A percentile compares a stretch with the other conserved stretches of the same genome.
phyloP scores from a whole-genome alignment of 2,113 vertebrate species.

The Mellivora capensis region DNA sequence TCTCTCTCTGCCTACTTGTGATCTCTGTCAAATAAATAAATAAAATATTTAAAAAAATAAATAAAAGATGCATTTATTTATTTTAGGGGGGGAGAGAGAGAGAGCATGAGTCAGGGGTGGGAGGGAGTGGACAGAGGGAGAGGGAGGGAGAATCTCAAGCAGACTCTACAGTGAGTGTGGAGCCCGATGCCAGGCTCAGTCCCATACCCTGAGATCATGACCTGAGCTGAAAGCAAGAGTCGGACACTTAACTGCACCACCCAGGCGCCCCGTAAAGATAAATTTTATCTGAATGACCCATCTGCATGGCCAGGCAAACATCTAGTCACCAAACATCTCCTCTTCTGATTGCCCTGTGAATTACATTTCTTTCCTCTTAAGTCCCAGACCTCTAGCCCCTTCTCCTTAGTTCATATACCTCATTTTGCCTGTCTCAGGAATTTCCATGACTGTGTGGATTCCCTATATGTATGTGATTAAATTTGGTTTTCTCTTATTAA shows the following conservation, averaged over 20 bases:
- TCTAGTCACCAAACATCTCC: neutral
- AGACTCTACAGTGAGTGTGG: neutral
- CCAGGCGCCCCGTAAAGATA: neutral
- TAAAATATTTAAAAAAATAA: no score
- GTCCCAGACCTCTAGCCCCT: neutral
- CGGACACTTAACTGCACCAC: neutral
- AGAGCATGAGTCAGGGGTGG: neutral
- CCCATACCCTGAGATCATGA: neutral
- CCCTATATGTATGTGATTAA: neutral
- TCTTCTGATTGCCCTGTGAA: neutral
- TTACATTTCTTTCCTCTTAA: neutral
- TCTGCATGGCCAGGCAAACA: neutral
- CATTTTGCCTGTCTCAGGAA: neutral
- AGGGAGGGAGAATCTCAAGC: neutral
- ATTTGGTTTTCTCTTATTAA: neutral
- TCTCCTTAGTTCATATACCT: neutral
- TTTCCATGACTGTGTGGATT: neutral
- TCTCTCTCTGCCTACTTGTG: no score
- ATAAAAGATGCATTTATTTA: neutral
- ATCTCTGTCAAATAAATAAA: no score
- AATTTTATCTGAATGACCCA: neutral
- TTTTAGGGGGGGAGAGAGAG: neutral
- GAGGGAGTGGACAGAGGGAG: no score
- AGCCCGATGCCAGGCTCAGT: accelerated
- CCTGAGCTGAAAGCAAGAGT: neutral